Evolutionary conservation across 1,140 invertebrate genomes (phyloP).

Genomic region (Oreohelix idahoensis): DNA sequence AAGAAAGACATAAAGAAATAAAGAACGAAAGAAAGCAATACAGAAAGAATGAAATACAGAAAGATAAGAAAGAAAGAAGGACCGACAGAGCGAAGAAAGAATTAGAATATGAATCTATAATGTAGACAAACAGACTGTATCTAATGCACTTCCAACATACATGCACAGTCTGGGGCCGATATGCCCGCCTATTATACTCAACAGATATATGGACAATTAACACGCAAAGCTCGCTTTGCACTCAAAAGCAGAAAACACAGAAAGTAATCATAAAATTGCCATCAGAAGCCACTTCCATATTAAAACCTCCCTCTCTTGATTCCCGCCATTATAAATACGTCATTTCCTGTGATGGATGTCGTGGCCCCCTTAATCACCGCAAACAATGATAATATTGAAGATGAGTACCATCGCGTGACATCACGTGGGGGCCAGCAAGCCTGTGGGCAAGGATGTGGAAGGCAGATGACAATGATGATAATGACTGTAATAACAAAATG

Average conservation of each 20-base stretch:
- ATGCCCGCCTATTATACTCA: too few species aligned
- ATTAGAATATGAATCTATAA: too few species aligned
- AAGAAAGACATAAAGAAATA: too few species aligned
- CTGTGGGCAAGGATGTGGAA: background rate
- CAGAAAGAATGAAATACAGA: too few species aligned
- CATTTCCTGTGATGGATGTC: background rate
- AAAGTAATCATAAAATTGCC: constrained; percentile 4
- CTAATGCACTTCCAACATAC: too few species aligned
- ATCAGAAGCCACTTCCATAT: background rate
- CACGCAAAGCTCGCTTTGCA: background rate
- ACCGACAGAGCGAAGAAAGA: too few species aligned
- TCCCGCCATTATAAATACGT: constrained; percentile 19
- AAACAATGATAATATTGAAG: constrained; percentile 15
- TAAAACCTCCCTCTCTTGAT: constrained; percentile 1
- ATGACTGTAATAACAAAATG: background rate
- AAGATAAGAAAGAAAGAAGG: too few species aligned
- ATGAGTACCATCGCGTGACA: constrained; percentile 1
- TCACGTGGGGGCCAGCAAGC: background rate
- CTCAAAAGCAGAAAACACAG: background rate
- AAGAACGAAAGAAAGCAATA: too few species aligned
- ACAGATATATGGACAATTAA: background rate
- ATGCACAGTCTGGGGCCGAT: too few species aligned
- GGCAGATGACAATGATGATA: constrained; percentile 15
- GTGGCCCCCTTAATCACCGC: background rate
- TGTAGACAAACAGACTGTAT: too few species aligned